Base-by-base conservation (phyloP, 1,140 invertebrate genomes). In the Lepidurus couesii region DNA sequence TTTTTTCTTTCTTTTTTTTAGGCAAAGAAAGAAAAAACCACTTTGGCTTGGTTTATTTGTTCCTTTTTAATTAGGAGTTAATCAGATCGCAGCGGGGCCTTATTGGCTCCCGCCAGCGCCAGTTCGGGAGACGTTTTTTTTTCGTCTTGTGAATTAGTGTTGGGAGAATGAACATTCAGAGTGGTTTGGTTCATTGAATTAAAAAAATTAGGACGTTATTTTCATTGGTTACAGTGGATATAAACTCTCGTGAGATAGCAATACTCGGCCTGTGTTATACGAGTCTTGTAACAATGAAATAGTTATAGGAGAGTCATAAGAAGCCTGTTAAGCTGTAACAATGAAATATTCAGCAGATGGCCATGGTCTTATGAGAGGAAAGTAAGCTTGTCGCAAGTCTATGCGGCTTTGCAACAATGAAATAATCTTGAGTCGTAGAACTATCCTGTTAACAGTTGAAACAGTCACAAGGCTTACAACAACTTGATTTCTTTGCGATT, bases 11-110 rank as follows among this genome's bases (percentile, higher is more conserved):
- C 53, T 9, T 65, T 16, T 16, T 53, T 65, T 65, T 65, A 65
- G 21, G 21, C 53, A 21, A 65, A 21, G 8, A 7, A 21, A 65
- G n/a, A 13, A 13, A 16, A 21, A n/a, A 6, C 21, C 16, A 65
- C 21, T 65, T 65, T n/a, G 8, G 16, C 53, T 65, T 13, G 53
- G 53, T 65, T 65, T 65, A 21, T 65, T 65, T n/a, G 53, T 13
- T 65, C 4, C 4, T 65, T 65, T 65, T n/a, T 65, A 65, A 65
- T 65, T 65, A 65, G 53, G 21, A 65, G 53, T 65, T 65, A 21
- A 65, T 65, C 53, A 65, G 53, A 65, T 65, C 53, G 16, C 53
- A 65, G 53, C 53, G 53, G 53, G 53, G 21, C 16, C 16, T 65
- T 65, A 65, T 65, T 65, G 53, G n/a, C 53, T 65, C 53, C 53